Base-by-base conservation (phyloP, 30 jellyfish, hydroid and myxozoan genomes). In the Catostylus mosaicus region DNA sequence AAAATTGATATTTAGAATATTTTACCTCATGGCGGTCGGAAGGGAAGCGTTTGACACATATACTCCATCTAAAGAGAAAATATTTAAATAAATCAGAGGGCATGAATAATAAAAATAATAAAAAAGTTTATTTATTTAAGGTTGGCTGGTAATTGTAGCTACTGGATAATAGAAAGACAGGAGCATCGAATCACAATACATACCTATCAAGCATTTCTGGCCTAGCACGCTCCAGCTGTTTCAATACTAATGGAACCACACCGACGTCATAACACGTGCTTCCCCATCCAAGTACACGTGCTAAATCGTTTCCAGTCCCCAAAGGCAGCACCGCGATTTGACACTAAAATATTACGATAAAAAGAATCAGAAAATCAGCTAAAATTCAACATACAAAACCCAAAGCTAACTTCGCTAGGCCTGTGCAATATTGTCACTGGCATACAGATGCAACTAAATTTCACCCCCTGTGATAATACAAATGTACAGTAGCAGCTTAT, bases 261-360 rank as follows among this genome's bases (percentile, higher is more conserved):
- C 97, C 90, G 1, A 94, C 96, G 57, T 94, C 99, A 69, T 94
- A 94, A 38, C 99, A 94, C 68, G 99, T 79, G 88, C 97, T 94
- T n/a, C 99, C 99, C 99, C 99, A 94, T 45, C 99, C 99, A 2
- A 94, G 87, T 19, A 94, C 97, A 69, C 99, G 99, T 2, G 99
- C 99, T 38, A 94, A 29, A 50, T 94, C 99, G 81, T 94, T 94
- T 1, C 99, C 99, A 48, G 99, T 94, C 63, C 99, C 99, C 78
- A 94, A 67, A 16, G 99, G 99, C 6, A 94, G 81, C 29, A 94
- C 99, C n/a, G 97, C 97, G 34, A 94, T 87, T 67, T 94, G 99
- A 77, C 99, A 94, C 98, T 93, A 61, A 29, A 68, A 77, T 9
- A 59, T 4, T 3, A 48, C 63, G 63, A 48, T 2, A 2, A 48